Conservation (phyloP, 2,888 invertebrate species). For the Dynastes hyllus region DNA sequence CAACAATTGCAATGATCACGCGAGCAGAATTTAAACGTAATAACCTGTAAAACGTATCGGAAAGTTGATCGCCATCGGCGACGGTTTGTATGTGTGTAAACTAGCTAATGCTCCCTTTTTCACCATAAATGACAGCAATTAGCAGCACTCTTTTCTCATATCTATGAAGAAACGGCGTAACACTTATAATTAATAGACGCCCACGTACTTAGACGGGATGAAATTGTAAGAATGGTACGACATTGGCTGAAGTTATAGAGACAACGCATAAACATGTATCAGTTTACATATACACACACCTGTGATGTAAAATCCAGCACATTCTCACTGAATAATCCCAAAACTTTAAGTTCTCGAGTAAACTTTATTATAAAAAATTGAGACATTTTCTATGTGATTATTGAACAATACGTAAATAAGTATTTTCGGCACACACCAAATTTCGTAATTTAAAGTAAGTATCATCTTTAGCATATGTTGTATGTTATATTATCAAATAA, state of each 20-base stretch:
- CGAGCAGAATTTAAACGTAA: constrained; percentile 1
- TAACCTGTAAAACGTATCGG: constrained; percentile 9
- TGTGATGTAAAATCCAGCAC: too few relatives aligned
- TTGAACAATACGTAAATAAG: too few relatives aligned
- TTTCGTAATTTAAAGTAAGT: too few relatives aligned
- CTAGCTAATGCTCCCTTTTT: not conserved
- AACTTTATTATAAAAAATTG: too few relatives aligned
- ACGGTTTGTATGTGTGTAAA: constrained; percentile 14
- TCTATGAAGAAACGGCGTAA: constrained; percentile 9
- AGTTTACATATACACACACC: too few relatives aligned
- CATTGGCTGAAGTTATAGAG: not conserved
- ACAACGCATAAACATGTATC: too few relatives aligned
- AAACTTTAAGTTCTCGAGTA: too few relatives aligned
- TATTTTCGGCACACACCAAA: too few relatives aligned
- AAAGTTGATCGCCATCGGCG: constrained; percentile 20
- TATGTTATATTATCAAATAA: too few relatives aligned
- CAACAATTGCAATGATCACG: constrained; percentile 16
- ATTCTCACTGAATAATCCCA: too few relatives aligned
- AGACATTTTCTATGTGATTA: too few relatives aligned
- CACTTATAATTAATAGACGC: constrained; percentile 35
- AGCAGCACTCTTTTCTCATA: constrained; percentile 6
- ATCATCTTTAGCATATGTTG: too few relatives aligned
- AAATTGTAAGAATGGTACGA: not conserved
- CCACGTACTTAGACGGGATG: constrained; percentile 8
- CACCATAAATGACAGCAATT: constrained; percentile 10